Evolutionary conservation across 2,797 vertebrate genomes (phyloP).

Genomic region (Eutrigla gurnardus): DNA sequence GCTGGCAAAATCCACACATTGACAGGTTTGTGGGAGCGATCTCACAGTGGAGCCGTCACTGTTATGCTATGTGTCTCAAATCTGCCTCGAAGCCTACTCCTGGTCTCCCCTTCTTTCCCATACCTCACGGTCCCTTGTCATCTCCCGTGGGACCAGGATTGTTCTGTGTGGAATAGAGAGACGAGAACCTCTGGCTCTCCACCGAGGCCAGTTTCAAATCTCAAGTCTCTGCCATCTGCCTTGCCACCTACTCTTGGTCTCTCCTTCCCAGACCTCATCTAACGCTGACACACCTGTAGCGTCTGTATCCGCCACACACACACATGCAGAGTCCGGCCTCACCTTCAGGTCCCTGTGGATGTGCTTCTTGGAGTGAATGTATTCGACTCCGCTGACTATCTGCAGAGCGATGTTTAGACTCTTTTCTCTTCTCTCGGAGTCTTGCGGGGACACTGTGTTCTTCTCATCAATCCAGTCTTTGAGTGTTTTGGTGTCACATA

Average conservation of each 20-base stretch:
- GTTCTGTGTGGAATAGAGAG: background rate
- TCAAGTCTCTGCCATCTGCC: too few relatives aligned
- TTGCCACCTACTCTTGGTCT: too few relatives aligned
- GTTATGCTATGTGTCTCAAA: background rate
- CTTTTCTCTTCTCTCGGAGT: constrained; percentile 54
- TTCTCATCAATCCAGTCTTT: constrained; percentile 76
- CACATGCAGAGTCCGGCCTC: background rate
- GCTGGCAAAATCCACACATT: background rate
- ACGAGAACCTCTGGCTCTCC: background rate
- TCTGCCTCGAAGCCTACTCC: background rate
- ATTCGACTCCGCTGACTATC: constrained; percentile 85
- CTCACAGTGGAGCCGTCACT: background rate
- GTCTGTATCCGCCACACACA: background rate
- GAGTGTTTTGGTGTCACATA: constrained; percentile 85
- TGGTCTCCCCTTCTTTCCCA: background rate
- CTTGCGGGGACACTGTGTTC: fast-evolving
- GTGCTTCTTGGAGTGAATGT: constrained; percentile 82
- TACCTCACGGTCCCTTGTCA: background rate
- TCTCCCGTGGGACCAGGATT: background rate
- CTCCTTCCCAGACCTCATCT: too few relatives aligned
- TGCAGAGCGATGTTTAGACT: constrained; percentile 78
- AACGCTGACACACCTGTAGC: background rate
- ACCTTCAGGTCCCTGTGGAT: constrained; percentile 96
- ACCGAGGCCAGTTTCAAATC: background rate
- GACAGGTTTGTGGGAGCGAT: background rate